phyloP scores from a whole-genome alignment of 2,888 invertebrate species.

The Hemicrepidius hirtus region DNA sequence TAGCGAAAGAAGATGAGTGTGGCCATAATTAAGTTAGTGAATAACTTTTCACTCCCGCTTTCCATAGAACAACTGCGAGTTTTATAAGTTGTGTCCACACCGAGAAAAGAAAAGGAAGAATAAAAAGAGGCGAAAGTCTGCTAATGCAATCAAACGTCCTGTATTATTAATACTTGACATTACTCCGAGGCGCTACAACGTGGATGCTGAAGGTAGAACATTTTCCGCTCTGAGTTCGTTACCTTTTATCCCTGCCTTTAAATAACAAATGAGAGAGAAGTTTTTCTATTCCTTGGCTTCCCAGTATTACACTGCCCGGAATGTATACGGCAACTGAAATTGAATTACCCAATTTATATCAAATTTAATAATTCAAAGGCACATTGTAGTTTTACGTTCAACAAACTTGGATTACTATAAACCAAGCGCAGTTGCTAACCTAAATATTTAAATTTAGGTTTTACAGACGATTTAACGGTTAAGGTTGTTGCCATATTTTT shows the following conservation, averaged over 20 bases:
- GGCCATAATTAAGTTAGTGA: constrained; percentile 61
- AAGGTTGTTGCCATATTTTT: no score
- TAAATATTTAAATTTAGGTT: no score
- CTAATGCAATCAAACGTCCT: constrained; percentile 62
- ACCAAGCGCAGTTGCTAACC: no score
- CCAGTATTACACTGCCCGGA: constrained; percentile 49
- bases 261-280: constrained; percentile 59
- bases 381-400: neutral
- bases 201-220: constrained; percentile 50
- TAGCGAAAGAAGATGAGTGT: constrained; percentile 54
- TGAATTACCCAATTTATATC: constrained; percentile 44
- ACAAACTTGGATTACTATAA: neutral
- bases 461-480: no score
- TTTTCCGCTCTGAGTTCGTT: constrained; percentile 46
- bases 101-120: constrained; percentile 59
- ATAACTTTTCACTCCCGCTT: constrained; percentile 60
- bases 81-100: constrained; percentile 62
- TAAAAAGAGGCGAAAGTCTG: constrained; percentile 52
- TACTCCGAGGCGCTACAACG: constrained; percentile 58
- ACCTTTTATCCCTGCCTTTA: constrained; percentile 54
- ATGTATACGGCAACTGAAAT: constrained; percentile 36
- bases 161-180: constrained; percentile 62
- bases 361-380: constrained; percentile 25
- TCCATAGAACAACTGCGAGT: constrained; percentile 52
- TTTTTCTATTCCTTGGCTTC: constrained; percentile 55